These are phyloP conservation scores for Chrysogorgia sp. DNA, from an alignment of 92 coral and sea anemone genomes.

Conservation along the genomic window DNA sequence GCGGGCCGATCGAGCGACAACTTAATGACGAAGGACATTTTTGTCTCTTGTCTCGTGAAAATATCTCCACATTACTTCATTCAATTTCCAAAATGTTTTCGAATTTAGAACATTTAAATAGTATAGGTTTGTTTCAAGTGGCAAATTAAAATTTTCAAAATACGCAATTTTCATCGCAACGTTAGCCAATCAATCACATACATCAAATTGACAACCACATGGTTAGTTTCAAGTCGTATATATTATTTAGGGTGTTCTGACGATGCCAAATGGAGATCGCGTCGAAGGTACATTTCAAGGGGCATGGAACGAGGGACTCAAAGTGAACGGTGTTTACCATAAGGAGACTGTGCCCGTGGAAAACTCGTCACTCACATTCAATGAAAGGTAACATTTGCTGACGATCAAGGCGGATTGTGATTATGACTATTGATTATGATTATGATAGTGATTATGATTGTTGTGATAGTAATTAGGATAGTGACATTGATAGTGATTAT, in stretches of 20 bases:
- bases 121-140: too few species aligned
- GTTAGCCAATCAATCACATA: neutral
- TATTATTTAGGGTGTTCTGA: slow-evolving; percentile 74
- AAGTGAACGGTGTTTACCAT: slow-evolving; percentile 78
- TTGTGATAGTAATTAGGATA: neutral
- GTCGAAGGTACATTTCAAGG: slow-evolving; percentile 91
- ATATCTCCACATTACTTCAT: too few species aligned
- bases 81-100: too few species aligned
- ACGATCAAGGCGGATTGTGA: neutral
- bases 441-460: neutral
- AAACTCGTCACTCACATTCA: neutral
- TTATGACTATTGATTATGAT: neutral
- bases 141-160: too few species aligned
- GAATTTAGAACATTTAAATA: too few species aligned
- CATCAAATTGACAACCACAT: neutral
- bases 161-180: too few species aligned
- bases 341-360: slow-evolving; percentile 51
- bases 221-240: neutral
- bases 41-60: too few species aligned
- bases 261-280: slow-evolving; percentile 86
- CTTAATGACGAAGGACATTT: too few species aligned
- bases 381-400: neutral
- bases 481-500: neutral
- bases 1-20: too few species aligned
- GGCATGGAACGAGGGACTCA: slow-evolving; percentile 92